Conservation (phyloP, 2,113 vertebrate species). For the Centropus unirufus region DNA sequence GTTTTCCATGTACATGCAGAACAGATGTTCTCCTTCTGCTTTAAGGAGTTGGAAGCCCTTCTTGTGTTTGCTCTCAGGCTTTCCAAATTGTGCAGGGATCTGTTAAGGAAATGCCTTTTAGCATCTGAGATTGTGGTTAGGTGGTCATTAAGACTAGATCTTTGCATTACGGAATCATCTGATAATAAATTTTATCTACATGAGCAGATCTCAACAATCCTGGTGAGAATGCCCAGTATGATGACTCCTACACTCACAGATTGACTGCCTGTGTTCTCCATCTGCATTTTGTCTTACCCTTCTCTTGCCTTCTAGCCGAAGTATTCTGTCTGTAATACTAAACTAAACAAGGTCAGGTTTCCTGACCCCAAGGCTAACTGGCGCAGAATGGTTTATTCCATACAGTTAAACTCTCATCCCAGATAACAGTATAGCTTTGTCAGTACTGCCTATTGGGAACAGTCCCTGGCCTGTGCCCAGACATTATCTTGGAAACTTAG, state of each 20-base stretch:
- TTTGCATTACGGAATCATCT: background rate
- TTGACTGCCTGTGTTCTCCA: background rate
- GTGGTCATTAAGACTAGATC: background rate
- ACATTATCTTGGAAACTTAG: background rate
- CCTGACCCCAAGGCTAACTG: slow-evolving; percentile 45
- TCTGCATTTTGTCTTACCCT: background rate
- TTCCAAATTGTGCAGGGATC: background rate
- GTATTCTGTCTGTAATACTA: background rate
- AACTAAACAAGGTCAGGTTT: slow-evolving; percentile 47
- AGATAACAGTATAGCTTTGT: slow-evolving; percentile 62
- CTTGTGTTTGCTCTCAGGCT: background rate
- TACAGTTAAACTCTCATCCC: background rate
- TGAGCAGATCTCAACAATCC: background rate
- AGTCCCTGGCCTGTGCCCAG: slow-evolving; percentile 34
- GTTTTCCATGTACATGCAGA: background rate
- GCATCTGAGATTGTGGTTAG: background rate
- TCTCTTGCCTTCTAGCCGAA: background rate
- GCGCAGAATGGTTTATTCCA: slow-evolving; percentile 28
- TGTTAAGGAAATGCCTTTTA: background rate
- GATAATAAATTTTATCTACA: background rate
- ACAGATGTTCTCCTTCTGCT: slow-evolving; percentile 20
- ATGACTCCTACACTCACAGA: background rate
- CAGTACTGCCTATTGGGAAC: slow-evolving; percentile 6
- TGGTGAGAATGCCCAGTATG: background rate
- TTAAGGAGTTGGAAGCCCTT: background rate